A percentile compares a stretch with the other conserved stretches of the same genome.
phyloP scores from a whole-genome alignment of 2,113 vertebrate genomes.

The Tyto alba region DNA sequence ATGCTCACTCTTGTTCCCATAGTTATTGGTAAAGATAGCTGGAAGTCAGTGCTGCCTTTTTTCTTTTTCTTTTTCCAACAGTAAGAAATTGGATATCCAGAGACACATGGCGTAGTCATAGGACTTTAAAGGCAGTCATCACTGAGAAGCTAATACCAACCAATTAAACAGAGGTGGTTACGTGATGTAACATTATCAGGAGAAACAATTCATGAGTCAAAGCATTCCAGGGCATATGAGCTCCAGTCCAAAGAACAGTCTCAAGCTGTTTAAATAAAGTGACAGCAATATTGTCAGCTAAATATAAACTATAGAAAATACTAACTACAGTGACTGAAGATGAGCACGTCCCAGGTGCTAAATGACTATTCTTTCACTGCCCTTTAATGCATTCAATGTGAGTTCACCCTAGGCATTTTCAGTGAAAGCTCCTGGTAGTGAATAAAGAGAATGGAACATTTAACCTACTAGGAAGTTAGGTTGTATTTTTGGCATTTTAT shows the following conservation, averaged over 20 bases:
- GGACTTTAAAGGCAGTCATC: conserved; percentile 78
- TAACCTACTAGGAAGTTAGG: neutral
- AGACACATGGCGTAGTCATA: conserved; percentile 84
- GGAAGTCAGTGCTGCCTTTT: conserved; percentile 65
- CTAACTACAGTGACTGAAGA: conserved; percentile 73
- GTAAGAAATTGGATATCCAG: conserved; percentile 83
- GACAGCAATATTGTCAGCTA: conserved; percentile 94
- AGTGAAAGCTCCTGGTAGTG: neutral
- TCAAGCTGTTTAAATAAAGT: conserved; percentile 88
- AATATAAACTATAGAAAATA: conserved; percentile 86
- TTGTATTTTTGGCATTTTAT: neutral
- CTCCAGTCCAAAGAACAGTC: conserved; percentile 83
- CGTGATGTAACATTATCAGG: conserved; percentile 96
- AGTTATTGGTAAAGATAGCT: conserved; percentile 71
- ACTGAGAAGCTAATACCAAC: conserved; percentile 77
- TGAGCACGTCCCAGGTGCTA: conserved; percentile 66
- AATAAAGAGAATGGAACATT: neutral
- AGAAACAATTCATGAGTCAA: conserved; percentile 99
- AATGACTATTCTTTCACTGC: conserved; percentile 14
- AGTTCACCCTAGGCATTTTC: neutral
- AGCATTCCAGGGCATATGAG: conserved; percentile 95
- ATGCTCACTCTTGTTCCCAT: conserved; percentile 68
- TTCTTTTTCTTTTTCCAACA: conserved; percentile 70
- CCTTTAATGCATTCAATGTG: neutral
- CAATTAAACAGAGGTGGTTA: conserved; percentile 89